phyloP scores from a whole-genome alignment of 1,140 invertebrate genomes.

The Uloborus diversus region DNA sequence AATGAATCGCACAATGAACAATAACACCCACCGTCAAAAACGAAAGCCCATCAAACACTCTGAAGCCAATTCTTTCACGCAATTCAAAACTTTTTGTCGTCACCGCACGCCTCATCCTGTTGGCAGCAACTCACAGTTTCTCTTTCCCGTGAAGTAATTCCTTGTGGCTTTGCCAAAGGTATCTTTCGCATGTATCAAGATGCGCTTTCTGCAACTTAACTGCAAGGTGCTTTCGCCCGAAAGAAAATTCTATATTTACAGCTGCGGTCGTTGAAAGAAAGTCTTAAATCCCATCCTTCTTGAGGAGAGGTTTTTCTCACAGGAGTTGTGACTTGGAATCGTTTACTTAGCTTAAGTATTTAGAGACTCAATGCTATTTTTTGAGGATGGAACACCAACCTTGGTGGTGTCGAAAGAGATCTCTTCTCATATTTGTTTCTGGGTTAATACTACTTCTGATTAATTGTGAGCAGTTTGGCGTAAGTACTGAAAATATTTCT shows the following conservation, averaged over 20 bases:
- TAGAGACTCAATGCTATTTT: too few relatives aligned
- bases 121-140: not conserved
- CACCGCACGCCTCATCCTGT: not conserved
- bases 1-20: not conserved
- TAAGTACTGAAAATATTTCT: too few relatives aligned
- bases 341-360: too few relatives aligned
- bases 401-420: too few relatives aligned
- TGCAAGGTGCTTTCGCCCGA: not conserved
- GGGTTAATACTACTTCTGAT: too few relatives aligned
- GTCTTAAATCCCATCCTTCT: not conserved
- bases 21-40: not conserved
- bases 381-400: too few relatives aligned
- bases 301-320: not conserved
- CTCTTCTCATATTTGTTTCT: too few relatives aligned
- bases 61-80: too few relatives aligned
- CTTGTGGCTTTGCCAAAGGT: not conserved
- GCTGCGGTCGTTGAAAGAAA: not conserved
- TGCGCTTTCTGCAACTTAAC: not conserved
- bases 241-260: slow-evolving; percentile 32
- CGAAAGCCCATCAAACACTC: too few relatives aligned
- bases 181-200: slow-evolving; percentile 21
- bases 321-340: not conserved
- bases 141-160: not conserved
- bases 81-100: slow-evolving; percentile 14
- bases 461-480: too few relatives aligned